Conservation (phyloP, 2,113 vertebrate genomes). For the Epinephelus cyanopodus region DNA sequence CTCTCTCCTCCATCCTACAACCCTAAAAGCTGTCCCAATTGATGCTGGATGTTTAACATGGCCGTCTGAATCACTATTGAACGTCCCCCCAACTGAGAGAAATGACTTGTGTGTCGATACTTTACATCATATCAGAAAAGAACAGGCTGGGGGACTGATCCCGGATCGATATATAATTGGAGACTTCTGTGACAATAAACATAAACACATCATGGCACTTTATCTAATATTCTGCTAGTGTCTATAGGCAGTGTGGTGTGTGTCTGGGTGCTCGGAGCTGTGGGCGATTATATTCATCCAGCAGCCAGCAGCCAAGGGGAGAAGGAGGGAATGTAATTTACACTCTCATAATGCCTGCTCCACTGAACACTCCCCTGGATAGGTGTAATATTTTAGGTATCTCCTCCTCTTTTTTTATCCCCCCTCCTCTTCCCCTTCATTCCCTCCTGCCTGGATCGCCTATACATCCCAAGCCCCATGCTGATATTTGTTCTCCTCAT, state of each 20-base stretch:
- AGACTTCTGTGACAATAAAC: conserved; percentile 53
- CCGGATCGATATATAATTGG: conserved; percentile 47
- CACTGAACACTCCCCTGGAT: conserved; percentile 71
- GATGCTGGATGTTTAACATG: conserved; percentile 47
- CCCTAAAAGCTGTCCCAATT: conserved; percentile 24
- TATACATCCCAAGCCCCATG: conserved; percentile 43
- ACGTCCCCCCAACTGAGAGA: conserved; percentile 53
- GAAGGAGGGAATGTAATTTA: conserved; percentile 78
- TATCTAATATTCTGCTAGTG: conserved; percentile 58
- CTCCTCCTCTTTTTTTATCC: conserved; percentile 50
- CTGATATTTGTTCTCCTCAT: conserved; percentile 67
- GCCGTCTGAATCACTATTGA: conserved; percentile 56
- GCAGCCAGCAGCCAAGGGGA: conserved; percentile 64
- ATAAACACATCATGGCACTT: conserved; percentile 38
- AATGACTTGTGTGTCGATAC: conserved; percentile 65
- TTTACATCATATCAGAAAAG: conserved; percentile 53
- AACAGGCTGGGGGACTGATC: conserved; percentile 27
- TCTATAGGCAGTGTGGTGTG: conserved; percentile 46
- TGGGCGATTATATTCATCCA: conserved; percentile 75
- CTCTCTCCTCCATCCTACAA: background rate
- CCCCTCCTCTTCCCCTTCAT: conserved; percentile 32
- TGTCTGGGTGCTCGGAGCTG: conserved; percentile 41
- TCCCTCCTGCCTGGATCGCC: conserved; percentile 34
- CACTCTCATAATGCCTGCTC: conserved; percentile 77
- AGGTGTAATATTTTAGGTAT: conserved; percentile 77